Evolutionary conservation across 1,140 invertebrate genomes (phyloP), one percentile per base, ranked within the genome.

Genomic region (Ericerus pela): DNA sequence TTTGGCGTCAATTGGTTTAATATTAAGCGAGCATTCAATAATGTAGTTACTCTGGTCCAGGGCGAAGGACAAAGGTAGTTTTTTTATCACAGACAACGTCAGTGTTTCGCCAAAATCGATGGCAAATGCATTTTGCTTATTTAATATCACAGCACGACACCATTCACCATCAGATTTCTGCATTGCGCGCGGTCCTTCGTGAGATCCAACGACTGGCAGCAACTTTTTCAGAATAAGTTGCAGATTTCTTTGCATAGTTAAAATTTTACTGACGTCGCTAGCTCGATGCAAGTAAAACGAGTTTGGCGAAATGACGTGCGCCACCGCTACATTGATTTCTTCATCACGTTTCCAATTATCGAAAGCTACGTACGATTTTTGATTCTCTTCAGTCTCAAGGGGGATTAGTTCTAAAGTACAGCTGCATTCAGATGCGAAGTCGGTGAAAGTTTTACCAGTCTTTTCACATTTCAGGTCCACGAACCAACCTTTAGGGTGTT

Each of bases 401-500:
- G n/a, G n/a, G n/a, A n/a, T n/a, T n/a, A n/a, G n/a, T 20, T 37
- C 37, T 14, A n/a, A 14, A 33, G 53, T 55, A 31, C 52, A 33
- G 12, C 51, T 51, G 24, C 31, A 22, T n/a, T 63, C 54, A 14
- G 61, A 43, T n/a, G 60, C 26, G 33, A 43, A 38, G 18, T 60
- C 53, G 11, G 57, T 53, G 27, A 62, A 22, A 12, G 12, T 53
- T 51, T 59, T 58, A 12, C 38, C 55, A n/a, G n/a, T n/a, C 1
- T 51, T 55, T n/a, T 27, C 47, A 1, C 67, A 66, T 10, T 70
- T 52, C 20, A 69, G 62, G 33, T 69, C 67, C 18, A 69, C 69
- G 2, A 67, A 59, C 0, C 69, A 55, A 11, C 67, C 63, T 4
- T 62, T 55, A 20, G 66, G 64, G 0, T 53, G 75, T 2, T 75